A percentile compares a stretch with the other conserved stretches of the same genome.
Conservation (phyloP, 2,888 invertebrate species). For the Neoscelio sp. region DNA sequence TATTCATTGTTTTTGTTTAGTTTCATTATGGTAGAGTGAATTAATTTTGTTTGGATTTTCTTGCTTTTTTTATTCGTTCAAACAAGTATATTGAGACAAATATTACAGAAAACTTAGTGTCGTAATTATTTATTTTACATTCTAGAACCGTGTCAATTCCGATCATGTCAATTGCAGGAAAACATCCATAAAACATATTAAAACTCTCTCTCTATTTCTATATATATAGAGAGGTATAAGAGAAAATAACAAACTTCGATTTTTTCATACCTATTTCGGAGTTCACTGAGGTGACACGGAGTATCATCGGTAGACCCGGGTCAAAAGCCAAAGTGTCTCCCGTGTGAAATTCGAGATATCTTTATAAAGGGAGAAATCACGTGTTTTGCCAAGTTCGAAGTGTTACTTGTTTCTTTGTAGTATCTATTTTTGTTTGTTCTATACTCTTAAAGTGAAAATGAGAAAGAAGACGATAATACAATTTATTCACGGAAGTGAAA, state of each 20-base stretch:
- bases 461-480: constrained; percentile 32
- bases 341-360: constrained; percentile 12
- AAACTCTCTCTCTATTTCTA: too few species aligned
- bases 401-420: constrained; percentile 17
- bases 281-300: constrained; percentile 11
- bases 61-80: too few species aligned
- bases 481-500: constrained; percentile 45
- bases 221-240: neutral
- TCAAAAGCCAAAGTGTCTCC: constrained; percentile 27
- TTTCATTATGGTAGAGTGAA: too few species aligned
- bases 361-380: constrained; percentile 43
- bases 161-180: too few species aligned
- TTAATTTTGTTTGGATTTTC: too few species aligned
- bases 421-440: neutral
- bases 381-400: constrained; percentile 36
- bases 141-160: too few species aligned
- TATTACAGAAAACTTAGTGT: too few species aligned
- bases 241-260: constrained; percentile 18
- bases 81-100: too few species aligned
- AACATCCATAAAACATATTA: too few species aligned
- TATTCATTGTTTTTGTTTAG: too few species aligned
- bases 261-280: constrained; percentile 12
- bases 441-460: constrained; percentile 5
- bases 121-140: too few species aligned
- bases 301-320: neutral